These are phyloP conservation scores for Salvelinus alpinus DNA, from an alignment of 2,113 vertebrate species.

Conservation along the genomic window DNA sequence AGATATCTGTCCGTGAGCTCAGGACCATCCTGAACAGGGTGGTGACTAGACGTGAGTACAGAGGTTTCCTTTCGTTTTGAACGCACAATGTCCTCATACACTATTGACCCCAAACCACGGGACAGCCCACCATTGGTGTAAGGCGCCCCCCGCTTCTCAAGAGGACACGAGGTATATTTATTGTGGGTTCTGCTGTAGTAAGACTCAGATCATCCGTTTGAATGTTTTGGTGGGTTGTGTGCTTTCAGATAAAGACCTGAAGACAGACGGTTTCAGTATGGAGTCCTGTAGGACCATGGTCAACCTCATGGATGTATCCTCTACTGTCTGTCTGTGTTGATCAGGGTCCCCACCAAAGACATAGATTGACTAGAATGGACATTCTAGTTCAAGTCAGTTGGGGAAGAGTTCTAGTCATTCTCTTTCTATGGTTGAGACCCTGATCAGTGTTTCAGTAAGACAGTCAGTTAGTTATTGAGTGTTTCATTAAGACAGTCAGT, in stretches of 20 bases:
- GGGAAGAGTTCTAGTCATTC: no score
- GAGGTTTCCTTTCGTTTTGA: background rate
- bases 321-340: background rate
- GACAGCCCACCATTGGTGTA: background rate
- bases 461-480: no score
- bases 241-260: constrained; percentile 83
- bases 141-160: background rate
- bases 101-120: no score
- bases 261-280: constrained; percentile 84
- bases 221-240: background rate
- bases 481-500: no score
- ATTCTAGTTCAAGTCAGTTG: no score
- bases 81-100: no score
- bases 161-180: no score
- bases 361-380: no score
- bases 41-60: constrained; percentile 79
- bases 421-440: no score
- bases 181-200: no score
- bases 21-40: constrained; percentile 87
- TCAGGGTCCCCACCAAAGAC: no score
- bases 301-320: constrained; percentile 96
- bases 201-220: background rate
- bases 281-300: constrained; percentile 92
- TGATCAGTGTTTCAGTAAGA: no score
- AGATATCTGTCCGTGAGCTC: constrained; percentile 83